Conservation (phyloP, 1,140 invertebrate species). For the Drosophila saltans region DNA sequence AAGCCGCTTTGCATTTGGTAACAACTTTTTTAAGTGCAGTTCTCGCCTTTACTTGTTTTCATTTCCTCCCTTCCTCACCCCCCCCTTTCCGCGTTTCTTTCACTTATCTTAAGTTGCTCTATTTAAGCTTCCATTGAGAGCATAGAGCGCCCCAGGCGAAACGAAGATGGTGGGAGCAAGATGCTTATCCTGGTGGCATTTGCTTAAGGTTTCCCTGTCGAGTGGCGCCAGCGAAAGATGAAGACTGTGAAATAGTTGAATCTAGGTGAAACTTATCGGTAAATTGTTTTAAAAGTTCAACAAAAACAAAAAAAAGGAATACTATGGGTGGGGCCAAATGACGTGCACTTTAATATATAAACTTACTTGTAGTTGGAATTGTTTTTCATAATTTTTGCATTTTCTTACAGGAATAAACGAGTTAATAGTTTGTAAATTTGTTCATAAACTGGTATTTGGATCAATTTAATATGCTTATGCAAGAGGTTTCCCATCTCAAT, state of each 20-base stretch:
- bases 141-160: not conserved
- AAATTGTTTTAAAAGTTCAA: conserved; percentile 11
- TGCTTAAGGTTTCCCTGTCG: not conserved
- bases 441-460: too few relatives aligned
- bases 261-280: not conserved
- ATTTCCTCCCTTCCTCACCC: not conserved
- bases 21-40: conserved; percentile 14
- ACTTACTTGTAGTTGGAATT: too few relatives aligned
- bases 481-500: too few relatives aligned
- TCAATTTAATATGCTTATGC: too few relatives aligned
- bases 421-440: too few relatives aligned
- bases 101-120: conserved; percentile 2
- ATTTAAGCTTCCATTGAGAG: conserved; percentile 5
- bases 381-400: too few relatives aligned
- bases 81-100: not conserved
- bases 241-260: not conserved
- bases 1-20: conserved; percentile 16
- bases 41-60: conserved; percentile 10
- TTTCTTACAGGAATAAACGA: too few relatives aligned
- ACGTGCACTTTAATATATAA: too few relatives aligned
- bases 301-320: not conserved
- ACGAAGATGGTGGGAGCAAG: not conserved
- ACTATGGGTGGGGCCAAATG: not conserved
- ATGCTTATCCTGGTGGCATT: not conserved
- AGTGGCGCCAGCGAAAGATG: not conserved